Evolutionary conservation across 1,140 invertebrate species (phyloP), one percentile per base, ranked within the genome.

Genomic region (Polypedilum vanderplanki): DNA sequence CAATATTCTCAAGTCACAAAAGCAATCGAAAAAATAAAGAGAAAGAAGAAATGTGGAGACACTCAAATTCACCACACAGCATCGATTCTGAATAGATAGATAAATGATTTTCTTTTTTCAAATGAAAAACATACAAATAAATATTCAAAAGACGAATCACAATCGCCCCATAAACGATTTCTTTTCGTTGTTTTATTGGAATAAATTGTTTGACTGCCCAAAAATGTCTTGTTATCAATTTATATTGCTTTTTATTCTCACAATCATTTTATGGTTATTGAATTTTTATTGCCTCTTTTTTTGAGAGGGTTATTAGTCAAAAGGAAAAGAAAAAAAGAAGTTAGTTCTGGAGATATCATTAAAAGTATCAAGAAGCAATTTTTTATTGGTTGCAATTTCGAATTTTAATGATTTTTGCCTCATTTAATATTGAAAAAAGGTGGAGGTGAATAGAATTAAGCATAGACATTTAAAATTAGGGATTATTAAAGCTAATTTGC

Each of bases 261-360:
- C 65, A 70, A 70, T 70, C 65, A 70, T 70, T 70, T 70, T 70
- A 70, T 70, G 65, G 65, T 70, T 70, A 70, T 70, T 70, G 65
- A 70, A 70, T 20, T 70, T 70, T 70, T 70, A 70, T 70, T 70
- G 65, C 65, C 10, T 7, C 20, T 70, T 70, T 57, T 46, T 46
- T 46, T 9, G 10, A n/a, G 46, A n/a, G 46, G n/a, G 12, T 57
- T 57, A 57, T 57, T 57, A 15, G 24, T 33, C 24, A 33, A 33
- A 33, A 33, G 24, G 5, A 33, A 33, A 33, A 33, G 5, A 33
- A 33, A 33, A 33, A 33, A 33, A 33, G 24, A 33, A 33, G 24
- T 33, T 1, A 33, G 24, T 33, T 33, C n/a, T 1, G 24, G 24
- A 33, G 24, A 33, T 5, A 33, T 33, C 24, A 33, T 33, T 33